Conservation (phyloP, 2,888 invertebrate species). For the Piscicola geometra region DNA sequence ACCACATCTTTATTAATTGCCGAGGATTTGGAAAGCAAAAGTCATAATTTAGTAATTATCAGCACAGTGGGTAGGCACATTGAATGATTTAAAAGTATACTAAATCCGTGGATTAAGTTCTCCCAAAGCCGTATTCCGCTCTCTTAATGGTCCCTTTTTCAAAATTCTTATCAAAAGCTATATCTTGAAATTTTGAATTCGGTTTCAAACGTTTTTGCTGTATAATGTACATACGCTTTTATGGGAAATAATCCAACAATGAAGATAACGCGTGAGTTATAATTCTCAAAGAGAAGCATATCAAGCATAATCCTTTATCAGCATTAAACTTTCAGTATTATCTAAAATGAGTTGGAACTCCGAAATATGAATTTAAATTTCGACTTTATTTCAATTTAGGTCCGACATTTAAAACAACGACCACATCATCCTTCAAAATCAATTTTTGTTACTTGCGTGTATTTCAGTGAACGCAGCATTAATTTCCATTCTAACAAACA, state of each 20-base stretch:
- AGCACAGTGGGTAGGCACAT: not conserved
- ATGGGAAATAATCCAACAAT: slow-evolving; percentile 1
- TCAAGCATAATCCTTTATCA: too few relatives aligned
- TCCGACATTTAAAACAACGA: too few relatives aligned
- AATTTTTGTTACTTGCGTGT: too few relatives aligned
- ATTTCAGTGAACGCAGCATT: too few relatives aligned
- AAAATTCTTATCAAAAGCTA: not conserved
- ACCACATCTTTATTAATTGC: not conserved
- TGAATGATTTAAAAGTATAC: not conserved
- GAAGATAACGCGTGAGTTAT: not conserved
- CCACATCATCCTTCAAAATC: too few relatives aligned
- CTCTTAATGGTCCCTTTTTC: too few relatives aligned
- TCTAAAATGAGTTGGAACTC: too few relatives aligned
- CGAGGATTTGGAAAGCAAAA: not conserved
- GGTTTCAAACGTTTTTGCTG: not conserved
- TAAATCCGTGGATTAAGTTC: not conserved
- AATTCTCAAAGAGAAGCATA: too few relatives aligned
- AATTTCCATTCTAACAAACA: too few relatives aligned
- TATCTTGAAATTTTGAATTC: not conserved
- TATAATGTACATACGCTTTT: not conserved
- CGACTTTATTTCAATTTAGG: too few relatives aligned
- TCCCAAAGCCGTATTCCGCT: not conserved
- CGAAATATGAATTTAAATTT: too few relatives aligned
- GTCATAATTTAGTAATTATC: not conserved
- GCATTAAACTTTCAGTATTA: too few relatives aligned